Base-by-base conservation (phyloP, 1,140 invertebrate genomes). In the Radopholus similis region DNA sequence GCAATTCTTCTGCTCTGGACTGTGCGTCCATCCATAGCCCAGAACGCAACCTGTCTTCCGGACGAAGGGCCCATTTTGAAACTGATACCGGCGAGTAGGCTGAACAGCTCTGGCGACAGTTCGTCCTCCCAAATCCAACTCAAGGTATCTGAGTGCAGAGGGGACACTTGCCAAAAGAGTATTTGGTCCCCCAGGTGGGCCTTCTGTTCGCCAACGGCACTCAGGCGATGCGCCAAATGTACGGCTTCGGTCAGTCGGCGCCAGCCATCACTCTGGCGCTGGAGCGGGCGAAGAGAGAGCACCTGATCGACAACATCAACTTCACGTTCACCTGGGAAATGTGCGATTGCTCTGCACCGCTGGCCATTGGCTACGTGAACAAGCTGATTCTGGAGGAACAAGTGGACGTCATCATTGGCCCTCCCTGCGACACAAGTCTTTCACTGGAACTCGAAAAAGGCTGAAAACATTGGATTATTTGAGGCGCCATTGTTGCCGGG, bases 191-290 rank as follows among this genome's bases (percentile, higher is more conserved):
- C n/a, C n/a, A 53, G 8, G 65, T 69, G 37, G 67, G 67, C 15
- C 53, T 69, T 13, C 21, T 69, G 23, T 69, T 69, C 54, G 26
- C 66, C 4, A 69, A 69, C 37, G 30, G 42, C 23, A 58, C 64
- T n/a, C n/a, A 58, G 21, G 37, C n/a, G 13, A 28, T 53, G 26
- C 58, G 67, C 26, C 8, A 38, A 18, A 34, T 55, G 30, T 54
- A 57, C 34, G 67, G 67, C 4, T 69, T 69, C 21, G 67, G 67
- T 15, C 67, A 69, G 42, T 57, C 53, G 4, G 66, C 67, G 5
- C 67, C 67, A n/a, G 66, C 67, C n/a, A 68, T 69, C 5, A 38
- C 32, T 18, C 21, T 69, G 23, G 67, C 67, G 9, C 30, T 67
- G 18, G n/a, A 67, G 23, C 18, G 51, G 4, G 38, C 60, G 0